Conservation (phyloP, 2,888 invertebrate genomes). For the Meliscaeva auricollis region DNA sequence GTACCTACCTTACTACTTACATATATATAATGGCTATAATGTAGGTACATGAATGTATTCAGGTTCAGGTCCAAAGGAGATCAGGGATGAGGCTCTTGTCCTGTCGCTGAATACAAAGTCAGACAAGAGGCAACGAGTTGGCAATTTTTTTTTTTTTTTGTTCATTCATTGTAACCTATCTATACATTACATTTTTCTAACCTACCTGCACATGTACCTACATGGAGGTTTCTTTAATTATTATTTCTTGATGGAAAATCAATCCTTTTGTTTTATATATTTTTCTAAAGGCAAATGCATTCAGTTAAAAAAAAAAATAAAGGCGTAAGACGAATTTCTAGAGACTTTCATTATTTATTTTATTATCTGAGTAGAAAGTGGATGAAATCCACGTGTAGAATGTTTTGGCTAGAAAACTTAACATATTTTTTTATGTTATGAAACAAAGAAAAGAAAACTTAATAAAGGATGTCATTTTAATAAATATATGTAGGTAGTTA, state of each 20-base stretch:
- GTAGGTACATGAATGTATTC: neutral
- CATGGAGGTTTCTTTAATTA: neutral
- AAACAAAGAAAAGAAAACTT: neutral
- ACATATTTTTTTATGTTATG: neutral
- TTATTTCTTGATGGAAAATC: neutral
- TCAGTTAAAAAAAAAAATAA: no score
- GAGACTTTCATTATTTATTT: no score
- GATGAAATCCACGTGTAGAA: neutral
- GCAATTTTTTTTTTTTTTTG: constrained; percentile 9
- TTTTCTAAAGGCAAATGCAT: no score
- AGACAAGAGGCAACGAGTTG: neutral
- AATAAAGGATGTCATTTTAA: no score
- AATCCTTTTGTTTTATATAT: constrained; percentile 19
- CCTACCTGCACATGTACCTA: constrained; percentile 17
- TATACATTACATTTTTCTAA: constrained; percentile 20
- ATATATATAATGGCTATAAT: neutral
- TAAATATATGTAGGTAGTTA: no score
- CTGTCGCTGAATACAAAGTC: neutral
- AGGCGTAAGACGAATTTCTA: no score
- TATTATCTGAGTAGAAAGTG: no score
- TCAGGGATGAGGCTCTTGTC: constrained; percentile 22
- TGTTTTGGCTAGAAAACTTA: neutral
- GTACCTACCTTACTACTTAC: neutral
- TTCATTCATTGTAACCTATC: constrained; percentile 11
- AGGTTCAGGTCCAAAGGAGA: neutral